Evolutionary conservation across 2,113 vertebrate species (phyloP).

Genomic region (Emydocephalus ijimae): DNA sequence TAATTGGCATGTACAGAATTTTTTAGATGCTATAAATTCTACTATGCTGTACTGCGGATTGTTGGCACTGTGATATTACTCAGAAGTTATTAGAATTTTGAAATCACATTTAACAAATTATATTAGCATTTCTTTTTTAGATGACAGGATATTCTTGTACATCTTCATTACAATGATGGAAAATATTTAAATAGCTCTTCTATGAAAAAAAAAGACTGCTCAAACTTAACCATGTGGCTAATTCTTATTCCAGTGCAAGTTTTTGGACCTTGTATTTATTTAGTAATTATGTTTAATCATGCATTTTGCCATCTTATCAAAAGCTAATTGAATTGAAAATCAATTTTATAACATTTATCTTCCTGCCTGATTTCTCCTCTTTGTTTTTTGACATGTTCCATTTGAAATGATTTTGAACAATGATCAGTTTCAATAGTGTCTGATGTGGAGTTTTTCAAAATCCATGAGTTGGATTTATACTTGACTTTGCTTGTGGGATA

Average conservation of each 20-base stretch:
- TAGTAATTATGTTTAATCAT: neutral
- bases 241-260: too few species aligned
- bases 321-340: neutral
- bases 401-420: neutral
- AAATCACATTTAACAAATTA: slow-evolving; percentile 55
- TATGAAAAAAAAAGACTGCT: neutral
- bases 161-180: slow-evolving; percentile 22
- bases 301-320: neutral
- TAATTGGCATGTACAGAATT: slow-evolving; percentile 53
- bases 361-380: neutral
- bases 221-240: neutral
- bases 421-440: neutral
- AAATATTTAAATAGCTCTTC: slow-evolving; percentile 33
- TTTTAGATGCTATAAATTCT: slow-evolving; percentile 49
- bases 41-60: slow-evolving; percentile 56
- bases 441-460: neutral
- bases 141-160: slow-evolving; percentile 39
- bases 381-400: neutral
- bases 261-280: neutral
- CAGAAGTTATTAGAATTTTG: slow-evolving; percentile 61
- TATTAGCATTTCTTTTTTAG: slow-evolving; percentile 49
- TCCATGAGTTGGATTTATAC: neutral
- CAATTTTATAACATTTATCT: neutral
- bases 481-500: neutral
- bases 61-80: slow-evolving; percentile 59